These are phyloP conservation scores for Stenoptilia bipunctidactyla DNA, from an alignment of 2,888 invertebrate genomes.

Conservation along the genomic window DNA sequence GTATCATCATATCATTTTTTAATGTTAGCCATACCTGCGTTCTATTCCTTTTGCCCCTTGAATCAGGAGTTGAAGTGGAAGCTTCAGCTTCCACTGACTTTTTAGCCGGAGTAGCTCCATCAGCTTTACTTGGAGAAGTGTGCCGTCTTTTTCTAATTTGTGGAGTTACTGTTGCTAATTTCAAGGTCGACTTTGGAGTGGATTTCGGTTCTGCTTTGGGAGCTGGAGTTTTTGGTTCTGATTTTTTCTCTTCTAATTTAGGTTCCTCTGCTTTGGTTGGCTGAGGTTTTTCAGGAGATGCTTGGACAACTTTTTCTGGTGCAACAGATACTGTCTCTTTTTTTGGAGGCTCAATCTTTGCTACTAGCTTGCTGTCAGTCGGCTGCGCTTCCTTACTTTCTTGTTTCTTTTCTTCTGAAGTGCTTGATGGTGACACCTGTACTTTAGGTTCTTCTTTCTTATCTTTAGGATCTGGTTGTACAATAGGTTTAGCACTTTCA, in stretches of 20 bases:
- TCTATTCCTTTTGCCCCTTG: constrained; percentile 54
- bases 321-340: constrained; percentile 9
- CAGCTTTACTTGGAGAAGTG: constrained; percentile 49
- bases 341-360: constrained; percentile 17
- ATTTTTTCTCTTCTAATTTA: constrained; percentile 24
- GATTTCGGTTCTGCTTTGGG: constrained; percentile 35
- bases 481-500: constrained; percentile 34
- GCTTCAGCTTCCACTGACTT: constrained; percentile 37
- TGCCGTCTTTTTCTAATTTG: constrained; percentile 69
- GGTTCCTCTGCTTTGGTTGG: constrained; percentile 13
- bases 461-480: constrained; percentile 33
- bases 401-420: constrained; percentile 30
- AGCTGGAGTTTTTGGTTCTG: constrained; percentile 28
- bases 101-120: constrained; percentile 45
- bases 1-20: no score
- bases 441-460: constrained; percentile 32
- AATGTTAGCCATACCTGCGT: constrained; percentile 50
- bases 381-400: constrained; percentile 13
- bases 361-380: constrained; percentile 1
- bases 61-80: constrained; percentile 33
- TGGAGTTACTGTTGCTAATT: constrained; percentile 69
- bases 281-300: constrained; percentile 4
- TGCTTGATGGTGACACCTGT: constrained; percentile 23
- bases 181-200: constrained; percentile 61
- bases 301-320: constrained; percentile 3